Evolutionary conservation across 1,140 invertebrate species (phyloP), one percentile per base, ranked within the genome.

Genomic region (Trichogramma pretiosum): DNA sequence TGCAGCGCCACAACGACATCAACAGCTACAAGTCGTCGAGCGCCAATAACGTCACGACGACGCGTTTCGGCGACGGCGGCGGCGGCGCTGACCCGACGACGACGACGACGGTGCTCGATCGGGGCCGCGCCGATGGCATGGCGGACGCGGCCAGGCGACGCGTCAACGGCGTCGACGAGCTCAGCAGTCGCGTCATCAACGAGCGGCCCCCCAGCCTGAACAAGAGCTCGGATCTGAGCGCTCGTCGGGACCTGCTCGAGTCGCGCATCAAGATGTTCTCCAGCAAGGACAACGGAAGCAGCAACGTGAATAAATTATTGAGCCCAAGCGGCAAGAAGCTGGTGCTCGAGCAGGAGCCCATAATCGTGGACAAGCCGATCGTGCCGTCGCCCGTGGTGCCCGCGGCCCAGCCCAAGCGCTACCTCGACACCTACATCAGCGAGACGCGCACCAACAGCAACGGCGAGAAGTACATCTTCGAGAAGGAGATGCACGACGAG

Each of bases 161-260:
- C n/a, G n/a, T n/a, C n/a, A 70, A 74, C 50, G 74, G 46, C 50
- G 43, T 41, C 42, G 66, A 67, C 43, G 58, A 54, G 35, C 33
- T 24, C 14, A 33, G 23, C 42, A 36, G 46, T 49, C 52, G 18
- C 53, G 37, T 41, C 49, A 39, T 17, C 3, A 51, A 34, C 33
- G 57, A 61, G 21, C 55, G 44, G 16, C 62, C 62, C 0, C 57
- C 65, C 36, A 61, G 61, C 3, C 7, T 37, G 2, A 65, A 55
- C 28, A 68, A 71, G 43, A 66, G 66, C 16, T 67, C 62, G n/a
- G 80, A 83, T 55, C 55, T 86, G 28, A 84, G 82, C 58, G 78
- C 82, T n/a, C 70, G 84, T 22, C 68, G 85, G 17, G 80, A 85
- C 34, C 69, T 83, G n/a, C 68, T 87, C 3, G 85, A 87, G 60